Evolutionary conservation across 2,113 vertebrate species (phyloP).

Genomic region (Alethe castanea): DNA sequence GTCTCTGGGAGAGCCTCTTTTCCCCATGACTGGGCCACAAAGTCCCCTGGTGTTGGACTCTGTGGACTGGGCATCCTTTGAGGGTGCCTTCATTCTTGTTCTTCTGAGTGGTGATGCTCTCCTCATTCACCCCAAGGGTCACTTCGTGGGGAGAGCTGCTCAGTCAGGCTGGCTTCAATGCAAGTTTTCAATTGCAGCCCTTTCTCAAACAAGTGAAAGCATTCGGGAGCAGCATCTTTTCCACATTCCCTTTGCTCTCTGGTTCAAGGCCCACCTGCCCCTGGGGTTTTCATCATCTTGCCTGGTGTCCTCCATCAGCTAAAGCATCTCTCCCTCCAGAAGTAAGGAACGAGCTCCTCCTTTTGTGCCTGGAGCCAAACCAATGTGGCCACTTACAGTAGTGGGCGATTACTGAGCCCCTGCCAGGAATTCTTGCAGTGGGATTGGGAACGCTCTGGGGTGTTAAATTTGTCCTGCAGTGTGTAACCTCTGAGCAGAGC

Average conservation of each 20-base stretch:
- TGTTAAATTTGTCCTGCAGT: slow-evolving; percentile 39
- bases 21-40: not conserved
- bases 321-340: not conserved
- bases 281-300: not conserved
- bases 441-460: not conserved
- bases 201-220: not conserved
- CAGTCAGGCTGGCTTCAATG: not conserved
- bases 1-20: not conserved
- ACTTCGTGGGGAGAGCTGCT: not conserved
- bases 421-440: slow-evolving; percentile 55
- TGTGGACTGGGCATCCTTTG: not conserved
- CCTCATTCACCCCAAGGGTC: not conserved
- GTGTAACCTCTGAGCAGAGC: slow-evolving; percentile 29
- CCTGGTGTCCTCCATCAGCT: not conserved
- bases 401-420: slow-evolving; percentile 46
- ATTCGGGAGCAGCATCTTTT: not conserved
- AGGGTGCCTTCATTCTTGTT: not conserved
- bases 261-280: not conserved
- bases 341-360: not conserved
- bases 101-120: not conserved
- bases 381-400: not conserved
- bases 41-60: not conserved
- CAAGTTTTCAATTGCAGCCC: not conserved
- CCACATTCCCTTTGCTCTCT: not conserved
- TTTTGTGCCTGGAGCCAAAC: not conserved